These are phyloP conservation scores for Pipa parva DNA, from an alignment of 2,113 vertebrate species.

Conservation along the genomic window DNA sequence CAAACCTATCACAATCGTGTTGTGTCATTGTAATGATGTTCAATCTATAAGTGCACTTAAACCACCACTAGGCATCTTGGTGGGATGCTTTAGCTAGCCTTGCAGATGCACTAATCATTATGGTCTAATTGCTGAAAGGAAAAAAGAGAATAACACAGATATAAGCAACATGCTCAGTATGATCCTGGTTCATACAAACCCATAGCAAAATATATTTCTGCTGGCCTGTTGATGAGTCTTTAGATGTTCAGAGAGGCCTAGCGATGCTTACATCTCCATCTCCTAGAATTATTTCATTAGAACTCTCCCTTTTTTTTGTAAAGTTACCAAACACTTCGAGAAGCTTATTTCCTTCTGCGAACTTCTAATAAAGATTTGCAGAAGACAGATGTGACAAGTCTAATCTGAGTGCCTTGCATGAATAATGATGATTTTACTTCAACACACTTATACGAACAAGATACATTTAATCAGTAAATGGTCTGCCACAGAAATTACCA, in stretches of 20 bases:
- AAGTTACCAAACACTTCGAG: constrained; percentile 8
- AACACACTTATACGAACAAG: constrained; percentile 51
- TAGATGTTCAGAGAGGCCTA: not conserved
- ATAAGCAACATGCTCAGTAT: too few species aligned
- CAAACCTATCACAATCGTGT: too few species aligned
- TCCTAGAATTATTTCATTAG: constrained; percentile 1
- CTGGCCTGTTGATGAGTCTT: constrained; percentile 8
- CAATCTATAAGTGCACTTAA: too few species aligned
- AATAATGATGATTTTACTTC: constrained; percentile 55
- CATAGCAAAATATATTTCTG: not conserved
- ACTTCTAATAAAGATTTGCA: constrained; percentile 46
- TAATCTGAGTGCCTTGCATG: constrained; percentile 53
- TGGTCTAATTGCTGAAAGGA: too few species aligned
- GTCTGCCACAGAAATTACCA: constrained; percentile 57
- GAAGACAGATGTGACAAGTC: constrained; percentile 55
- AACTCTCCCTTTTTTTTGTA: constrained; percentile 6
- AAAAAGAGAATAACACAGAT: too few species aligned
- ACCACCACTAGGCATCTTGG: too few species aligned
- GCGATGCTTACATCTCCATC: constrained; percentile 9
- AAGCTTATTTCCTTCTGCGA: constrained; percentile 27
- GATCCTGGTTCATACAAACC: not conserved
- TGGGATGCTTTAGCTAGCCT: too few species aligned
- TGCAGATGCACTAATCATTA: too few species aligned
- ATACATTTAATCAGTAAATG: constrained; percentile 62
- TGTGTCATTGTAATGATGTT: too few species aligned